Percentiles rank a stretch among this genome's conserved stretches.
phyloP scores from a whole-genome alignment of 1,140 invertebrate genomes.

The Penaeus chinensis region DNA sequence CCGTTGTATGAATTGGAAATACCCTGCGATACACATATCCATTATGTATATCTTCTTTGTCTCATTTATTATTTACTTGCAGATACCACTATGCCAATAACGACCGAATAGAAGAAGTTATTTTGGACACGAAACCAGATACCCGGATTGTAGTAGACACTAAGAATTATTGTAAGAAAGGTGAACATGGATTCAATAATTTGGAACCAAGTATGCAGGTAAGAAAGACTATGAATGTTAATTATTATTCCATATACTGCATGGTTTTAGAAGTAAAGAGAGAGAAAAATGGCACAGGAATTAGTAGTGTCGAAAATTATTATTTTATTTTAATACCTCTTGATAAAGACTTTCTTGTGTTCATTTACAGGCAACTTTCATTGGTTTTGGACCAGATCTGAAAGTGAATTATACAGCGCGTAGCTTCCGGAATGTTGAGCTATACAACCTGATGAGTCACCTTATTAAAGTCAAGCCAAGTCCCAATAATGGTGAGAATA shows the following conservation, averaged over 20 bases:
- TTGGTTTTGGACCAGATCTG: conserved; percentile 70
- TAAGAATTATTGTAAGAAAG: conserved; percentile 52
- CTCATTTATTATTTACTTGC: background rate
- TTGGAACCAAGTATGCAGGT: conserved; percentile 63
- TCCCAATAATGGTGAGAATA: conserved; percentile 67
- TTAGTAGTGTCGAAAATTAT: too few relatives aligned
- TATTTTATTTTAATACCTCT: background rate
- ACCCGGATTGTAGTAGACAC: conserved; percentile 38
- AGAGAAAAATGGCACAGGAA: too few relatives aligned
- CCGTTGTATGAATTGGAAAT: too few relatives aligned
- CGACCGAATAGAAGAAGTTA: conserved; percentile 42
- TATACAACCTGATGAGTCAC: conserved; percentile 70
- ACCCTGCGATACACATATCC: too few relatives aligned
- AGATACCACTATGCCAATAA: conserved; percentile 62
- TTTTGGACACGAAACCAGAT: conserved; percentile 48
- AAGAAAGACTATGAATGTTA: background rate
- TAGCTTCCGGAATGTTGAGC: conserved; percentile 69
- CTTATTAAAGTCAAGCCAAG: conserved; percentile 67
- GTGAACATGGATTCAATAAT: conserved; percentile 60
- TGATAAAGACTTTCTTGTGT: background rate
- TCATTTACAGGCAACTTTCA: conserved; percentile 67
- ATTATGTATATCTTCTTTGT: too few relatives aligned
- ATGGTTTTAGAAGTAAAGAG: too few relatives aligned
- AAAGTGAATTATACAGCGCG: conserved; percentile 65
- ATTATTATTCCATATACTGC: too few relatives aligned